Base-by-base conservation (phyloP, 2,113 vertebrate species). In the Strigops habroptila region DNA sequence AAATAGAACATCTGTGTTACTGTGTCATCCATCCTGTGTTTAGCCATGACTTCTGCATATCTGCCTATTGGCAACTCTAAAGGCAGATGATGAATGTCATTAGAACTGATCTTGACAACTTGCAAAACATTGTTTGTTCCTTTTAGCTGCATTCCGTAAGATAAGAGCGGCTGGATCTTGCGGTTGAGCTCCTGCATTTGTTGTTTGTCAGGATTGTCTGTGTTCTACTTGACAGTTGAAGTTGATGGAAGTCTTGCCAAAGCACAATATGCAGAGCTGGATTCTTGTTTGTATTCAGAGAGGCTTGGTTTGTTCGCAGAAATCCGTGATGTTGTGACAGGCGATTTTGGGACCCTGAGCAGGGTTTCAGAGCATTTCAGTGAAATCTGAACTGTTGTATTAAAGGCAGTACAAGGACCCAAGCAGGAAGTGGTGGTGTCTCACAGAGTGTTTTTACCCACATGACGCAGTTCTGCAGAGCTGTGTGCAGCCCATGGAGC, bases 391-490 rank as follows among this genome's bases (percentile, higher is more conserved):
- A 43, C 33, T 33, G 41, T 33, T 74, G 19, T 10, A 5, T 49
- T 78, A 2, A 15, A 41, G 67, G 27, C 51, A 46, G 53, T 65
- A 12, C 31, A 53, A 49, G 37, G 77, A 48, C 18, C 31, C 21
- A 25, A 65, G 55, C 33, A 79, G 73, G 67, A 64, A 65, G 19
- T 67, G 74, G 43, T 43, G 24, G 14, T 82, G 46, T 74, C 31
- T 86, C 49, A 33, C 18, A 28, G 60, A 25, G 28, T 59, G 44
- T 57, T 81, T 86, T 75, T 39, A 75, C 44, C 35, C 81, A 21
- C 1, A 0, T 41, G 22, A 23, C 0, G 0, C 41, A 23, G n/a
- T 65, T 86, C n/a, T 53, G 25, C 18, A 51, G 78, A 43, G 79
- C 46, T 44, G 6, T 39, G 51, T 3, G 0, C 17, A 25, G 49